These are phyloP conservation scores for Cecidostiba fungosa DNA, from an alignment of 2,888 invertebrate genomes.

Conservation along the genomic window DNA sequence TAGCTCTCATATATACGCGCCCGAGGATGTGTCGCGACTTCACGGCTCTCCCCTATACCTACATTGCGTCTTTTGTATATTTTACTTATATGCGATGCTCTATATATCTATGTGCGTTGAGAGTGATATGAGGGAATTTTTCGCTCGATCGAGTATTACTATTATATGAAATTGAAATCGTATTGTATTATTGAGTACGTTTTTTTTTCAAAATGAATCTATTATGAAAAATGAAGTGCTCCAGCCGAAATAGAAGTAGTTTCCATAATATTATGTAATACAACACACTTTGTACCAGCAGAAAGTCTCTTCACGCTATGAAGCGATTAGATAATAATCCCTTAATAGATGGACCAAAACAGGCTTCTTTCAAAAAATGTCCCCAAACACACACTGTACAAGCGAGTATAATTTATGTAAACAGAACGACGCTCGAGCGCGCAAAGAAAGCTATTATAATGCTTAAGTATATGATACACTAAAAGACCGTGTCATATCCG, in stretches of 20 bases:
- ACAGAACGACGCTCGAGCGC: not conserved
- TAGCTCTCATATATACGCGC: not conserved
- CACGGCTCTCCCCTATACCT: not conserved
- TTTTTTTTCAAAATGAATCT: no score
- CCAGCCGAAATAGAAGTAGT: no score
- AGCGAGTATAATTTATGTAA: slow-evolving; percentile 7
- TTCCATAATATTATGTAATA: no score
- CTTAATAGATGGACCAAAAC: not conserved
- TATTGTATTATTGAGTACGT: no score
- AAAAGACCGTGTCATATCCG: not conserved
- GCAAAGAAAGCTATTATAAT: slow-evolving; percentile 1
- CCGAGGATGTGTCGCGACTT: not conserved
- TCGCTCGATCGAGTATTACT: no score
- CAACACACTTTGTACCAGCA: not conserved
- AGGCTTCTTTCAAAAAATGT: not conserved
- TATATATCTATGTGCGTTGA: not conserved
- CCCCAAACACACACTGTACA: not conserved
- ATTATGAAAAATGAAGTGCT: no score
- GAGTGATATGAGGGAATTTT: no score
- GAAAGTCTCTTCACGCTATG: not conserved
- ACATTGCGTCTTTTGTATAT: not conserved
- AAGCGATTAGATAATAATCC: slow-evolving; percentile 19
- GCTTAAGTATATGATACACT: not conserved
- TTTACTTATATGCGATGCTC: not conserved
- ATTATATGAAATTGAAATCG: no score